Percentiles rank a stretch among this genome's conserved stretches.
Evolutionary conservation across 2,113 vertebrate species (phyloP).

Genomic region (Etheostoma cragini): DNA sequence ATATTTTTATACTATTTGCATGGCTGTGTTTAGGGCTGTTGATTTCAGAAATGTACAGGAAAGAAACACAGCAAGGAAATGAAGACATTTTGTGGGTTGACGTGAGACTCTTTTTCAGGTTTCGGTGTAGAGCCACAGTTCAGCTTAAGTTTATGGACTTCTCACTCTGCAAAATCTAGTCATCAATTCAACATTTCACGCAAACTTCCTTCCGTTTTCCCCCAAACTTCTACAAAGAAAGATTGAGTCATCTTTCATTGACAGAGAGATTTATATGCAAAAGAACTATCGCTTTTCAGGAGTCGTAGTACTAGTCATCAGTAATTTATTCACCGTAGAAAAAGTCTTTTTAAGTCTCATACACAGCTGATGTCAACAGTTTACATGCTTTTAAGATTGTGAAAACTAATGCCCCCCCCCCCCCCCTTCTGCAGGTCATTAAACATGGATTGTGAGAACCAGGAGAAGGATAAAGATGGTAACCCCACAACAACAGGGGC

Average conservation of each 20-base stretch:
- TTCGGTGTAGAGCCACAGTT: neutral
- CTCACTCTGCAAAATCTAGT: neutral
- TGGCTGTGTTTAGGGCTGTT: neutral
- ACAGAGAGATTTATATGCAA: neutral
- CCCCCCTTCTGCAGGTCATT: conserved; percentile 88
- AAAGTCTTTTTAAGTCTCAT: neutral
- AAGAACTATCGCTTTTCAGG: neutral
- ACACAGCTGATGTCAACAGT: neutral
- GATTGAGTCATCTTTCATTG: neutral
- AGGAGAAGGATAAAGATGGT: conserved; percentile 98
- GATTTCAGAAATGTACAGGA: neutral
- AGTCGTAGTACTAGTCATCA: neutral
- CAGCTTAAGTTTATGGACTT: neutral
- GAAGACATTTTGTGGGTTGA: neutral
- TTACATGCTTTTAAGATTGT: neutral
- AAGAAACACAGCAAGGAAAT: neutral
- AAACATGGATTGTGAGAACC: conserved; percentile 99
- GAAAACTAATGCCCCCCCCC: conserved; percentile 6
- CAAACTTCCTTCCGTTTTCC: neutral
- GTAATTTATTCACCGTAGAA: neutral
- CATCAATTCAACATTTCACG: neutral
- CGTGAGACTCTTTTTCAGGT: neutral
- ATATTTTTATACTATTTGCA: too few relatives aligned
- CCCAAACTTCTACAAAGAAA: neutral
- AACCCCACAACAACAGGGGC: conserved; percentile 84